Base-by-base conservation (phyloP, 2,888 invertebrate species). In the Lottia gigantea region DNA sequence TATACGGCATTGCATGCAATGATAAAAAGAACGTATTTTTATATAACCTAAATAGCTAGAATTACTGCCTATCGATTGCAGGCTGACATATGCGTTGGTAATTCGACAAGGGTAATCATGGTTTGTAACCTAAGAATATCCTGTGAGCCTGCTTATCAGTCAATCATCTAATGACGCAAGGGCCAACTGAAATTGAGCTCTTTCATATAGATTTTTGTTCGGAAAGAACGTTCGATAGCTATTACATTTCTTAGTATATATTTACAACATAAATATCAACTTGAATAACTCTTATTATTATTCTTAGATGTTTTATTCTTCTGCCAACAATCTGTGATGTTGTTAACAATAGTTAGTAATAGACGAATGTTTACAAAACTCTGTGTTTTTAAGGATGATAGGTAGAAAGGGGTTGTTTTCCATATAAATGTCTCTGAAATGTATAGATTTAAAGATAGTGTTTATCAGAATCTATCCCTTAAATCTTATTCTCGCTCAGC, bases 81-180 rank as follows among this genome's bases (percentile, higher is more conserved):
- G 55, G 23, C 55, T 55, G 55, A 55, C 55, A 55, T 55, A 55
- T 55, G 55, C 55, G 55, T 55, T 55, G 19, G 55, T 55, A 55
- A 55, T 23, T 23, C 23, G 14, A 55, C 19, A 19, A 55, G 55
- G 55, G 55, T 55, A 55, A 55, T 55, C 55, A 55, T 19, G 55
- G 55, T 55, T 12, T 55, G 55, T 55, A 55, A 55, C 55, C 55
- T 55, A 23, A 55, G 55, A 55, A 55, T 55, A 55, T 55, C 55
- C 55, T 55, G 55, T 55, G 55, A 55, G 55, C 55, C 55, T 55
- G 55, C 55, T 55, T 55, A 55, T 55, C 55, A 55, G 55, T 55
- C 55, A 55, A 55, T 55, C 55, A 55, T 55, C 55, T 55, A 55
- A 55, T 55, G 55, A 55, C 55, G 55, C 55, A 55, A 55, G 55